Evolutionary conservation across 1,140 invertebrate species (phyloP).

Genomic region (Brachystomella parvula): DNA sequence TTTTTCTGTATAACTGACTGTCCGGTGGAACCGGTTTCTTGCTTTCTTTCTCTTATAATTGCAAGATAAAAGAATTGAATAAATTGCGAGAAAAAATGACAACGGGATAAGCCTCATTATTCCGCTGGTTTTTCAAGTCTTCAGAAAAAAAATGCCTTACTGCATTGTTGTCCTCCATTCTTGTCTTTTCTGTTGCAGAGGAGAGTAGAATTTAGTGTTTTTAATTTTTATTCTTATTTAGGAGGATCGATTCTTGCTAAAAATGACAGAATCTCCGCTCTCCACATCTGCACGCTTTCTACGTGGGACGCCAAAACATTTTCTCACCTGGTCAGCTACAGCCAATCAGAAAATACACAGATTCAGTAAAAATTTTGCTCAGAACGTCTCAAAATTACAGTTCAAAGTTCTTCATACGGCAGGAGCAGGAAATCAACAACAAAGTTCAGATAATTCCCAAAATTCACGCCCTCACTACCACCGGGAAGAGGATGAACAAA

Average conservation of each 20-base stretch:
- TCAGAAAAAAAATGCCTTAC: not conserved
- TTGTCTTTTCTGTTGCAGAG: not conserved
- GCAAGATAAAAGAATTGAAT: not conserved
- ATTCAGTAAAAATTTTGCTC: constrained; percentile 33
- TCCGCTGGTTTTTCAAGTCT: too few relatives aligned
- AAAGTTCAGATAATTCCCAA: not conserved
- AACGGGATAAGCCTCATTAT: not conserved
- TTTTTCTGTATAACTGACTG: too few relatives aligned
- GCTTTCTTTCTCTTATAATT: not conserved
- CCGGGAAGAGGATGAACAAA: not conserved
- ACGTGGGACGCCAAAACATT: constrained; percentile 27
- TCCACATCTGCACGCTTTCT: not conserved
- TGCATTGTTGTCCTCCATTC: not conserved
- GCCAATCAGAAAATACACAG: constrained; percentile 33
- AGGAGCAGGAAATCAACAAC: not conserved
- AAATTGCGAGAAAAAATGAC: not conserved
- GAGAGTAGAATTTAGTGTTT: not conserved
- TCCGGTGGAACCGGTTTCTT: not conserved
- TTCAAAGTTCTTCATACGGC: constrained; percentile 18
- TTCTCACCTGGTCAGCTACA: constrained; percentile 35
- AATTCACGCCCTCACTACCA: too few relatives aligned
- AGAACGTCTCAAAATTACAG: constrained; percentile 31
- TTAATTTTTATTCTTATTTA: not conserved
- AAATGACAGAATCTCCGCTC: not conserved
- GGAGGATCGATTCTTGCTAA: not conserved